Evolutionary conservation across 2,888 invertebrate species (phyloP).

Genomic region (Alloplasta piceator): DNA sequence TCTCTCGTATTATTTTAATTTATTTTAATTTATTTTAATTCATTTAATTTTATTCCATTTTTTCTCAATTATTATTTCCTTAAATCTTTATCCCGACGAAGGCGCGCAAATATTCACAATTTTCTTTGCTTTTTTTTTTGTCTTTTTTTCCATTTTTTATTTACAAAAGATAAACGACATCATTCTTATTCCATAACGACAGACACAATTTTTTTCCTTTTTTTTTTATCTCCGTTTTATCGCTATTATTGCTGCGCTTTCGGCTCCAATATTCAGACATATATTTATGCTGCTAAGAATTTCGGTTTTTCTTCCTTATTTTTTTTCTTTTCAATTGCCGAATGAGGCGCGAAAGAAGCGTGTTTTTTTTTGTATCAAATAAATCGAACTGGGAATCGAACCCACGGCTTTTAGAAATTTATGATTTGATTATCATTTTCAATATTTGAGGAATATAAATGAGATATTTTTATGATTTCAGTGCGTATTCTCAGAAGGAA

Average conservation of each 20-base stretch:
- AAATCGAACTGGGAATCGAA: too few species aligned
- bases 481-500: too few species aligned
- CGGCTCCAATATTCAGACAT: background rate
- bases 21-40: constrained; percentile 38
- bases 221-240: constrained; percentile 16
- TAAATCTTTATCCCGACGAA: constrained; percentile 70
- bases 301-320: background rate
- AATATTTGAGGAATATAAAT: too few species aligned
- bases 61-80: constrained; percentile 67
- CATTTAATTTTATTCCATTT: constrained; percentile 34
- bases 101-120: constrained; percentile 75
- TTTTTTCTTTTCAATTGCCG: too few species aligned
- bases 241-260: constrained; percentile 50
- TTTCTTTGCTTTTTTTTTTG: constrained; percentile 57
- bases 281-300: constrained; percentile 29
- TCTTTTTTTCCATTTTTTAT: constrained; percentile 64
- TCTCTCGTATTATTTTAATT: constrained; percentile 14
- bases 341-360: background rate
- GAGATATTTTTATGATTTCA: too few species aligned
- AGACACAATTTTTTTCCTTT: constrained; percentile 44
- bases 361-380: background rate
- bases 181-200: constrained; percentile 61
- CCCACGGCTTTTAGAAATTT: too few species aligned
- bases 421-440: too few species aligned
- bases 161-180: constrained; percentile 76